Conservation (phyloP, 2,888 invertebrate species). For the Apotomis betuletana region DNA sequence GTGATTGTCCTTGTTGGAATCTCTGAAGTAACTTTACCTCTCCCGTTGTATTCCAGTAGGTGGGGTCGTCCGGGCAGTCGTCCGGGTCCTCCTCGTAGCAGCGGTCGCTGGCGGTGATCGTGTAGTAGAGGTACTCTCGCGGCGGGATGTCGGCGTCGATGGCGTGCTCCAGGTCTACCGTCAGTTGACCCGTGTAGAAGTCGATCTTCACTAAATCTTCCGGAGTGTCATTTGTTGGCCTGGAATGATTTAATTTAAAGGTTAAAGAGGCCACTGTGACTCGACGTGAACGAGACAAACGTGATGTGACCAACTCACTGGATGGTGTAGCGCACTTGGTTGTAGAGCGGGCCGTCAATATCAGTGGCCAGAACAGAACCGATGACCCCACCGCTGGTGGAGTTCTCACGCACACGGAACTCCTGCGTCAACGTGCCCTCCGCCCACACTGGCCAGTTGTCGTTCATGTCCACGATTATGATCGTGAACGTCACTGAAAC, state of each 20-base stretch:
- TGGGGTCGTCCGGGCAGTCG: slow-evolving; percentile 64
- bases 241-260: slow-evolving; percentile 47
- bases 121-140: slow-evolving; percentile 77
- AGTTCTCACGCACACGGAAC: slow-evolving; percentile 81
- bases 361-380: slow-evolving; percentile 85
- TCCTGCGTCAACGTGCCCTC: slow-evolving; percentile 66
- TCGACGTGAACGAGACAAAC: too few species aligned
- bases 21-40: slow-evolving; percentile 59
- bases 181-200: slow-evolving; percentile 77
- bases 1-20: not conserved
- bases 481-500: slow-evolving; percentile 82
- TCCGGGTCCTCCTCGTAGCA: slow-evolving; percentile 59
- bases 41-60: slow-evolving; percentile 62
- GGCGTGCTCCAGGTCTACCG: slow-evolving; percentile 65
- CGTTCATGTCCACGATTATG: slow-evolving; percentile 85
- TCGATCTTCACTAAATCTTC: slow-evolving; percentile 78
- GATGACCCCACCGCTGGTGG: slow-evolving; percentile 73
- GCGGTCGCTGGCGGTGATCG: slow-evolving; percentile 80
- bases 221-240: slow-evolving; percentile 71
- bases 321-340: slow-evolving; percentile 82
- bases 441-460: slow-evolving; percentile 84
- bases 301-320: slow-evolving; percentile 63
- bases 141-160: slow-evolving; percentile 84
- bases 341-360: slow-evolving; percentile 84
- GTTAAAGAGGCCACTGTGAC: too few species aligned